Base-by-base conservation (phyloP, 2,888 invertebrate genomes). In the Lacanobia wlatinum region DNA sequence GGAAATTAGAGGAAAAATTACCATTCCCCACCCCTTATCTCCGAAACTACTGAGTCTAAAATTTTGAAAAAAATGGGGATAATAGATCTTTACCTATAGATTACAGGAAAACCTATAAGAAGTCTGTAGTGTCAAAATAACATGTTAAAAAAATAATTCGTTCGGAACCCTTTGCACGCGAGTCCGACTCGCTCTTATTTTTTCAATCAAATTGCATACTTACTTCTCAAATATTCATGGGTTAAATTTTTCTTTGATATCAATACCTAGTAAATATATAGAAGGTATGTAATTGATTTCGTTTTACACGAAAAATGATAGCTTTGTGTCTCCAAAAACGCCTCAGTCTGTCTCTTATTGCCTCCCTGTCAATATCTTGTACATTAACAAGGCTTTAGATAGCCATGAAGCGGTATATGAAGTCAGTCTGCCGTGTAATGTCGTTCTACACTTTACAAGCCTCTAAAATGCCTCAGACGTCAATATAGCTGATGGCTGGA, bases 391-490 rank as follows among this genome's bases (percentile, higher is more conserved):
- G 43, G 21, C 16, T 55, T 50, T 75, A 6, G 3, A 6, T 18
- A 50, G 46, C 21, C 34, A 21, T 69, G 40, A 69, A 67, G 56
- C 66, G 52, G 50, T 21, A 67, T 60, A 62, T 61, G 23, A 65
- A 72, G 50, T 66, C 50, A 71, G 46, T 70, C 46, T n/a, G 12
- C 59, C 50, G 56, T 55, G 34, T 80, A 70, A 82, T 70, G 52
- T 71, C 62, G 21, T 70, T 63, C n/a, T 10, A 46, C 58, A 64
- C 60, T 73, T 77, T 61, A 67, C 55, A 58, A 61, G 59, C 63
- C 60, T 64, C 69, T 70, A 38, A 70, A 82, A 64, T 70, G 67
- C 48, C 38, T 67, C 59, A 62, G 28, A 59, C 48, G 55, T 78
- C 48, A 58, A 65, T 74, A 48, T 53, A 69, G 23, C 50, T 53